These are phyloP conservation scores for Parauchenoglanis ngamensis DNA, from an alignment of 2,797 vertebrate genomes.

Conservation along the genomic window DNA sequence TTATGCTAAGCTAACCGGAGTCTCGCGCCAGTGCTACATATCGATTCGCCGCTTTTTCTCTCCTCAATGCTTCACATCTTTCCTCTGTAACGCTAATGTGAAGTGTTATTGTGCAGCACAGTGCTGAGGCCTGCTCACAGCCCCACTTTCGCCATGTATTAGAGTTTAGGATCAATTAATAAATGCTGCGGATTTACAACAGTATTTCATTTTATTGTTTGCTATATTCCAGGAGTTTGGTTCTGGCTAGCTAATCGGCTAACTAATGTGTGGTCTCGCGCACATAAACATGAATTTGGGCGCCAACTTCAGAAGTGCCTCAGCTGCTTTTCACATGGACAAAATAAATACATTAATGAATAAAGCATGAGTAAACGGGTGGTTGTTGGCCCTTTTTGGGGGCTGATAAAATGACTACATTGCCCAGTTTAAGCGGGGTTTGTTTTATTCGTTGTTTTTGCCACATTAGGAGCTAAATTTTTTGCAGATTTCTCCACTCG, in stretches of 20 bases:
- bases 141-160: not conserved
- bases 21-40: constrained; percentile 9
- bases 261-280: not conserved
- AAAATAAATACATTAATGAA: not conserved
- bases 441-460: not conserved
- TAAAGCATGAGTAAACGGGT: not conserved
- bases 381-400: not conserved
- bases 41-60: not conserved
- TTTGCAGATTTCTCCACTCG: not conserved
- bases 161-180: not conserved
- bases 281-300: not conserved
- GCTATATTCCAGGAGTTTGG: not conserved
- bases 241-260: not conserved
- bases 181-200: too few species aligned
- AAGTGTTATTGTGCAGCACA: not conserved
- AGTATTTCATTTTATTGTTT: not conserved
- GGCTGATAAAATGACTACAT: not conserved
- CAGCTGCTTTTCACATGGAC: not conserved
- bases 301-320: not conserved
- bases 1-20: constrained; percentile 38
- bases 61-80: not conserved
- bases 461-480: not conserved
- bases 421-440: not conserved
- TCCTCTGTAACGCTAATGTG: not conserved
- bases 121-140: not conserved